Base-by-base conservation (phyloP, 2,888 invertebrate genomes). In the Phengaris arion region DNA sequence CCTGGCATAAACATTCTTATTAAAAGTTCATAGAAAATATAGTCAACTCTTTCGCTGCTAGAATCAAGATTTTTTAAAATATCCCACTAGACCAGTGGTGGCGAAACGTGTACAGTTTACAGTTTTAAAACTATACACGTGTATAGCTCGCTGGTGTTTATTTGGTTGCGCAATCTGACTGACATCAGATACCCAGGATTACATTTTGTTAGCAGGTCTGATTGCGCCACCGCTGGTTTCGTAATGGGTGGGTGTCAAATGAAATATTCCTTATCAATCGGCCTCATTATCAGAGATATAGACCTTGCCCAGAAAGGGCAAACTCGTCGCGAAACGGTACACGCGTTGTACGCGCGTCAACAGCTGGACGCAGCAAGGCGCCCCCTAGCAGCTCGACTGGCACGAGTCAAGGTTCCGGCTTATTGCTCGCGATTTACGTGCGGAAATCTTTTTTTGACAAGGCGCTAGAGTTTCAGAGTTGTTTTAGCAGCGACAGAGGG, bases 1-100 rank as follows among this genome's bases (percentile, higher is more conserved):
- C 64, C 64, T 59, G 22, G 59, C 59, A 64, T 64, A 35, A 64
- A 64, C 35, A 64, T 64, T 64, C 45, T 35, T 64, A 64, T 64
- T 35, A 64, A 64, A 64, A 64, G 64, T 64, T 35, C 64, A 64
- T n/a, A n/a, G n/a, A n/a, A 64, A 64, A 35, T 35, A 35, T 64
- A 22, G 59, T 35, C 64, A 45, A 45, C 35, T 6, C 64, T 64
- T 64, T 45, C 64, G 35, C 64, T 64, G 64, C 64, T 64, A 64
- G 7, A 64, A 74, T 76, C 48, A 64, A 70, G 59, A 51, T 5
- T 13, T 57, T 35, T 51, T 48, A 48, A 68, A 52, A 52, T 12
- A 2, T 52, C 35, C 35, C 35, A 35, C 35, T 35, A 35, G 10
- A 64, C 54, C 5, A 13, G 55, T 13, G 13, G 1, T n/a, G 55